Evolutionary conservation across 1,140 invertebrate species (phyloP).

Genomic region (Achatina immaculata): DNA sequence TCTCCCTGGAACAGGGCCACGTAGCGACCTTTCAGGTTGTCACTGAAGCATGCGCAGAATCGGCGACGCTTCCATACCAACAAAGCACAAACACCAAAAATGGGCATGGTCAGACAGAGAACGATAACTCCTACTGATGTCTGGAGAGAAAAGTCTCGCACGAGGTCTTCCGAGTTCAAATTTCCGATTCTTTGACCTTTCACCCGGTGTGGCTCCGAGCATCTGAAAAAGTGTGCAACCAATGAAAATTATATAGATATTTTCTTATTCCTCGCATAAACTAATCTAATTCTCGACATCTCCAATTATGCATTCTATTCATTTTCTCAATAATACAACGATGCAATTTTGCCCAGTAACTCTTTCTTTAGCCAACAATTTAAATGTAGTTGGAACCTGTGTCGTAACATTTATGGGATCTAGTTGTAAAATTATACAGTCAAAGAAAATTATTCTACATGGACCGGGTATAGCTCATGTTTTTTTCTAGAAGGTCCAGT

Average conservation of each 20-base stretch:
- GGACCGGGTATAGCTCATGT: too few relatives aligned
- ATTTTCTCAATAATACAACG: too few relatives aligned
- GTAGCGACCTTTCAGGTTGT: not conserved
- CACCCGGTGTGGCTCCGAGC: not conserved
- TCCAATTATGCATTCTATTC: not conserved
- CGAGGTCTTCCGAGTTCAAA: not conserved
- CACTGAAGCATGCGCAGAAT: not conserved
- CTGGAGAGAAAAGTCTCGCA: not conserved
- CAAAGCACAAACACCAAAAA: not conserved
- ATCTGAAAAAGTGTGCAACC: slow-evolving; percentile 7
- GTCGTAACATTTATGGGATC: too few relatives aligned
- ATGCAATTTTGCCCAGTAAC: too few relatives aligned
- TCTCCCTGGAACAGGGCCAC: slow-evolving; percentile 13
- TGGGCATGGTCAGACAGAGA: not conserved
- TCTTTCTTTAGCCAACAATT: too few relatives aligned
- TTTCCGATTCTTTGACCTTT: not conserved
- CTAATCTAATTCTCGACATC: not conserved
- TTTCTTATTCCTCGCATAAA: not conserved
- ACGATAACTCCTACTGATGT: not conserved
- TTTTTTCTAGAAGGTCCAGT: too few relatives aligned
- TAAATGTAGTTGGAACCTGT: too few relatives aligned
- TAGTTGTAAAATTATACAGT: too few relatives aligned
- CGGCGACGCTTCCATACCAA: slow-evolving; percentile 17
- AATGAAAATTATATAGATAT: not conserved
- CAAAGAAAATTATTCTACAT: too few relatives aligned